Evolutionary conservation across 2,888 invertebrate species (phyloP).

Genomic region (Serripes groenlandicus): DNA sequence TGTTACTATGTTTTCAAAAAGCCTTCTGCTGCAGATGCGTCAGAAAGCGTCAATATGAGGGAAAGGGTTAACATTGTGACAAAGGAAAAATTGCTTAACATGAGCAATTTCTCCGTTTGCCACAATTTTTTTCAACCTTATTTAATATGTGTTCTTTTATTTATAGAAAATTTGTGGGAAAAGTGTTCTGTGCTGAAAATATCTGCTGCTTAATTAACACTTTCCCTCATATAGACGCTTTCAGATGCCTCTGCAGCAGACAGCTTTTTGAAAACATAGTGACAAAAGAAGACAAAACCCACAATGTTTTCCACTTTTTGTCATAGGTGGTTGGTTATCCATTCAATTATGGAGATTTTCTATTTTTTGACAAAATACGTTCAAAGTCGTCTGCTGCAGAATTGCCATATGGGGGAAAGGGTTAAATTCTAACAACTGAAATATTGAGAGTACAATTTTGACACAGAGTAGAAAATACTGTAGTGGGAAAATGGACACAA

Average conservation of each 20-base stretch:
- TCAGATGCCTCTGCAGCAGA: neutral
- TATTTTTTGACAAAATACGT: neutral
- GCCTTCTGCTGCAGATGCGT: neutral
- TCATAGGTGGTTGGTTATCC: too few relatives aligned
- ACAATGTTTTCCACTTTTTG: too few relatives aligned
- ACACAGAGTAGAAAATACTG: too few relatives aligned
- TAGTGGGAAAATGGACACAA: too few relatives aligned
- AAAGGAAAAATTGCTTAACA: neutral
- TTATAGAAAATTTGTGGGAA: too few relatives aligned
- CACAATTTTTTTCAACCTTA: neutral
- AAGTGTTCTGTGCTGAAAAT: too few relatives aligned
- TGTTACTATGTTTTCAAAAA: neutral
- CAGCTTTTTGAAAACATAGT: neutral
- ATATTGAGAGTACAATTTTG: conserved; percentile 1
- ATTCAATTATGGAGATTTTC: too few relatives aligned
- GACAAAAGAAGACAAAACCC: neutral
- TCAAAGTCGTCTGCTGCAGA: neutral
- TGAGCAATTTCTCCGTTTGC: neutral
- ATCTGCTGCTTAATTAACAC: too few relatives aligned
- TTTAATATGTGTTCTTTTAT: too few relatives aligned
- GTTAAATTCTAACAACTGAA: neutral
- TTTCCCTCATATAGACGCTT: neutral
- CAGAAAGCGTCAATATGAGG: neutral
- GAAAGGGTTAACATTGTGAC: neutral
- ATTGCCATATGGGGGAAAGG: neutral